phyloP scores from a whole-genome alignment of 2,113 vertebrate species.

The Oreochromis tanganicae region DNA sequence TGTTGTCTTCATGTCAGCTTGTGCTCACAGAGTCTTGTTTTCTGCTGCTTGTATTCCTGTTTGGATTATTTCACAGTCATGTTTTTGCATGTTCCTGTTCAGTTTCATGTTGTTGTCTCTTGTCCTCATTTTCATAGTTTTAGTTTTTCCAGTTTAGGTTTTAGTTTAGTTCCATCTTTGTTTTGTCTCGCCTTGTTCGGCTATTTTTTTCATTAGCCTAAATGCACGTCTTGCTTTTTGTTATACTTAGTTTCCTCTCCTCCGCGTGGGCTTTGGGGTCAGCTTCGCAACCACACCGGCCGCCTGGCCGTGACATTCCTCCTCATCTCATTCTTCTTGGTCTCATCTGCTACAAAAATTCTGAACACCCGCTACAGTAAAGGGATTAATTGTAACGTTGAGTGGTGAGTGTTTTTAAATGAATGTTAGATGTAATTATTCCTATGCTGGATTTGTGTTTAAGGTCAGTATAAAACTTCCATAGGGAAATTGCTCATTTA shows the following conservation, averaged over 20 bases:
- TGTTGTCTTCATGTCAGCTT: background rate
- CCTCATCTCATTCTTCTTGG: background rate
- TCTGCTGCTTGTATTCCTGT: rapidly evolving
- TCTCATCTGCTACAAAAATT: background rate
- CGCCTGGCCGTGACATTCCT: background rate
- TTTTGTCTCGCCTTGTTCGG: background rate
- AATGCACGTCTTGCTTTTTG: background rate
- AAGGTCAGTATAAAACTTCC: background rate
- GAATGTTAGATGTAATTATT: background rate
- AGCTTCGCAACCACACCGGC: background rate
- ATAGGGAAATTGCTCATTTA: rapidly evolving
- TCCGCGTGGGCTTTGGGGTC: rapidly evolving
- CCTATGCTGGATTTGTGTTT: background rate
- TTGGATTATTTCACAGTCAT: background rate
- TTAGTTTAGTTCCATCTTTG: background rate
- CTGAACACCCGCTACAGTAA: background rate
- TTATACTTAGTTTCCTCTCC: background rate
- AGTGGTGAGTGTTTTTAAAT: background rate
- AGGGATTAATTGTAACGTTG: background rate
- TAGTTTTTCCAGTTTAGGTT: background rate
- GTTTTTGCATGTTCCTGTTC: background rate
- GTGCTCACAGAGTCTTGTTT: background rate
- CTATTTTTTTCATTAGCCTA: background rate
- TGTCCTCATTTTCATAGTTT: background rate
- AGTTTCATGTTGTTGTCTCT: background rate